A percentile compares a stretch with the other conserved stretches of the same genome.
Evolutionary conservation across 2,888 invertebrate species (phyloP).

Genomic region (Podotricha telesiphe): DNA sequence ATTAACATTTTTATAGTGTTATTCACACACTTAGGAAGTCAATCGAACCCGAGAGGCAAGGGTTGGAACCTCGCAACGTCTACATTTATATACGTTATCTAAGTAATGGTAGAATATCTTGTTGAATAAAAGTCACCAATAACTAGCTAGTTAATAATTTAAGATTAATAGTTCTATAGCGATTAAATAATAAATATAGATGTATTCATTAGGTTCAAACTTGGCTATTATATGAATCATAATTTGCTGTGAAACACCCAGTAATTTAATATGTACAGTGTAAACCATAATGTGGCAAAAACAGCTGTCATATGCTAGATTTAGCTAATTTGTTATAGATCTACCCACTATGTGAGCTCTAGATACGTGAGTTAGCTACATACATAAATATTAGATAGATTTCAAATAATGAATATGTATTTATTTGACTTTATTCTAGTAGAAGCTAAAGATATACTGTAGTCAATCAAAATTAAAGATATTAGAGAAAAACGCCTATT

Average conservation of each 20-base stretch:
- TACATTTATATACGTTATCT: too few species aligned
- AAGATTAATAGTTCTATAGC: background rate
- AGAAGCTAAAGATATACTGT: too few species aligned
- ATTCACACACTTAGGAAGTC: too few species aligned
- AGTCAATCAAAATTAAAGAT: too few species aligned
- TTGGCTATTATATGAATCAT: background rate
- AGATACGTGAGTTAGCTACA: background rate
- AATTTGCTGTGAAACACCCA: conserved; percentile 13
- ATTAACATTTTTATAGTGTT: too few species aligned
- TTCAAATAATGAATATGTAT: background rate
- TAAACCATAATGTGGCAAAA: conserved; percentile 9
- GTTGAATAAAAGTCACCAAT: background rate
- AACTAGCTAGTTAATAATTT: background rate
- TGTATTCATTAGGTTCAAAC: conserved; percentile 2
- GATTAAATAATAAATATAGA: background rate
- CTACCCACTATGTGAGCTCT: background rate
- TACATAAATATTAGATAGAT: too few species aligned
- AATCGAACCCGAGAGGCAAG: too few species aligned
- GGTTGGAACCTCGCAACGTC: too few species aligned
- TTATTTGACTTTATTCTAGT: too few species aligned
- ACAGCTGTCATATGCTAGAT: conserved; percentile 14
- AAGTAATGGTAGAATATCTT: too few species aligned
- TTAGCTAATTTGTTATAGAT: conserved; percentile 18
- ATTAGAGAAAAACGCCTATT: too few species aligned
- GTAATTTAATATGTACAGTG: background rate